A percentile compares a stretch with the other conserved stretches of the same genome.
Conservation (phyloP, 2,888 invertebrate species). For the Emmelina monodactyla region DNA sequence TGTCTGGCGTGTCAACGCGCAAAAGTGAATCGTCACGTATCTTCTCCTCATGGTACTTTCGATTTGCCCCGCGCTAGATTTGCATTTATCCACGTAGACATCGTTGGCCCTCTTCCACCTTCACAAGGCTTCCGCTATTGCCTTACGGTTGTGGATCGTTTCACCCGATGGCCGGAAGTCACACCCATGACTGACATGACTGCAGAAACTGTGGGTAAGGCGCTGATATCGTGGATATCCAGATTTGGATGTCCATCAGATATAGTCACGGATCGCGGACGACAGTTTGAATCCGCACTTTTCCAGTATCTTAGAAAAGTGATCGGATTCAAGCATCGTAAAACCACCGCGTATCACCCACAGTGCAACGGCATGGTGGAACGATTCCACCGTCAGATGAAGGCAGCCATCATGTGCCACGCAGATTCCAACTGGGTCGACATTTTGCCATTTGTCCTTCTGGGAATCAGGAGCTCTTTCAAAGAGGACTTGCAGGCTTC, state of each 20-base stretch:
- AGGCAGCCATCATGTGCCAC: slow-evolving; percentile 23
- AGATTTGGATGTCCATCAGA: slow-evolving; percentile 31
- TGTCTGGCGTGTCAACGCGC: slow-evolving; percentile 11
- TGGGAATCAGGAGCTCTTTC: slow-evolving; percentile 15
- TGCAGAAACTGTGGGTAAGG: slow-evolving; percentile 26
- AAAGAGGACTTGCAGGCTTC: slow-evolving; percentile 14
- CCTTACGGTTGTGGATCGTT: slow-evolving; percentile 20
- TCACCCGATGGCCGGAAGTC: slow-evolving; percentile 32
- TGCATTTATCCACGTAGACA: slow-evolving; percentile 24
- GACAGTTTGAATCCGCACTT: slow-evolving; percentile 22
- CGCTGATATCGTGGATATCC: slow-evolving; percentile 34
- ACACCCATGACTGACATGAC: slow-evolving; percentile 27
- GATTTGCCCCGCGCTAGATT: slow-evolving; percentile 20
- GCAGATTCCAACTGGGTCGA: slow-evolving; percentile 12
- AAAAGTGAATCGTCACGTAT: slow-evolving; percentile 10
- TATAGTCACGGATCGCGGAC: slow-evolving; percentile 18
- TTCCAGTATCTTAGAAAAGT: slow-evolving; percentile 13
- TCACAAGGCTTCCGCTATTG: slow-evolving; percentile 17
- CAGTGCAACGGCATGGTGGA: slow-evolving; percentile 17
- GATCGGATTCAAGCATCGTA: slow-evolving; percentile 8
- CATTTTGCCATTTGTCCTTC: slow-evolving; percentile 11
- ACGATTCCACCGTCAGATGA: slow-evolving; percentile 14
- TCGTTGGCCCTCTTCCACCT: slow-evolving; percentile 17
- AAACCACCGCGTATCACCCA: slow-evolving; percentile 19
- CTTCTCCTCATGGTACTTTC: slow-evolving; percentile 9